A percentile compares a stretch with the other conserved stretches of the same genome.
These are phyloP conservation scores for Lagria hirta DNA, from an alignment of 2,888 invertebrate genomes.

Conservation along the genomic window DNA sequence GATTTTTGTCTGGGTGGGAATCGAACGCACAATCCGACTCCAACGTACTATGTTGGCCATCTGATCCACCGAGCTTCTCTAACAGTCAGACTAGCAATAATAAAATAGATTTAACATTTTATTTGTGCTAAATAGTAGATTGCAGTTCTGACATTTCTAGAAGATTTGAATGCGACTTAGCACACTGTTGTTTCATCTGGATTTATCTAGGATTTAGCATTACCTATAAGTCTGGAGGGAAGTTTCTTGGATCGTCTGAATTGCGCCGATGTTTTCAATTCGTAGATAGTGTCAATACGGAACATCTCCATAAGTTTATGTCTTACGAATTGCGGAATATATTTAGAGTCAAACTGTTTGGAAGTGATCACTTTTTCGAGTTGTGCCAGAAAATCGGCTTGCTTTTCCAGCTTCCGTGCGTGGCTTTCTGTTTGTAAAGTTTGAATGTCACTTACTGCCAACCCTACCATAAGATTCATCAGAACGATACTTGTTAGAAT, in stretches of 20 bases:
- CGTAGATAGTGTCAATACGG: slow-evolving; percentile 30
- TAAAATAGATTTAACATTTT: slow-evolving; percentile 5
- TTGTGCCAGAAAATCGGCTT: slow-evolving; percentile 50
- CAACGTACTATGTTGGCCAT: too few relatives aligned
- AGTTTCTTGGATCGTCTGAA: slow-evolving; percentile 35
- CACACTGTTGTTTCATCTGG: slow-evolving; percentile 10
- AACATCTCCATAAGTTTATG: slow-evolving; percentile 23
- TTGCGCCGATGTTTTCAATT: slow-evolving; percentile 30
- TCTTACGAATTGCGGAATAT: slow-evolving; percentile 30
- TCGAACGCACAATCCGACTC: too few relatives aligned
- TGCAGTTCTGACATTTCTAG: too few relatives aligned
- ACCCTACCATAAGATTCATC: slow-evolving; percentile 60
- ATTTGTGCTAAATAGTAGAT: slow-evolving; percentile 14
- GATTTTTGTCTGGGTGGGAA: too few relatives aligned
- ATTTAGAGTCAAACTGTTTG: slow-evolving; percentile 32
- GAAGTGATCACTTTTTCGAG: slow-evolving; percentile 46
- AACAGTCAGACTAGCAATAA: too few relatives aligned
- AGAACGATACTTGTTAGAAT: slow-evolving; percentile 58
- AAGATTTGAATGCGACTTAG: slow-evolving; percentile 16
- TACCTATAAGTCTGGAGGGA: slow-evolving; percentile 41
- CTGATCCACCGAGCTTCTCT: too few relatives aligned
- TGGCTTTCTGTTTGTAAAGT: slow-evolving; percentile 45
- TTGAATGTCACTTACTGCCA: slow-evolving; percentile 60
- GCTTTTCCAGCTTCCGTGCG: slow-evolving; percentile 48
- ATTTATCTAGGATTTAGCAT: slow-evolving; percentile 12